Evolutionary conservation across 1,140 invertebrate genomes (phyloP), one percentile per base, ranked within the genome.

Genomic region (Manduca sexta): DNA sequence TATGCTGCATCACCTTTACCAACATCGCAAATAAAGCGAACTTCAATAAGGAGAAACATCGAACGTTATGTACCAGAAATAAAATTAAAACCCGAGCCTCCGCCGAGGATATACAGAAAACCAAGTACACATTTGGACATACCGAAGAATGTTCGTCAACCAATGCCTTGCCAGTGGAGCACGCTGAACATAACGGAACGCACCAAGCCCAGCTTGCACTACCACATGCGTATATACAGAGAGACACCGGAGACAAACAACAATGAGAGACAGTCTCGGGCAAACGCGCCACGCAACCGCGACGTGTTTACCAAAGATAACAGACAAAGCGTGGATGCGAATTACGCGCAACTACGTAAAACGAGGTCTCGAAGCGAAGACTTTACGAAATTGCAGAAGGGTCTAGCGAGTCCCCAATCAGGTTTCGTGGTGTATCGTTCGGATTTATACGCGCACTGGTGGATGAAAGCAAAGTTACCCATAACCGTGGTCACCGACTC

Each of bases 381-480:
- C 53, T 54, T 83, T 38, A 71, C 78, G 3, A 87, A 87, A 69
- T 55, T 73, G 56, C 77, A 82, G 63, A 75, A 78, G 55, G 65
- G 67, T 44, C 60, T 79, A 42, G 62, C 69, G 15, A 75, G 73
- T 56, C 60, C 61, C 45, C 72, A 72, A 52, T 58, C 60, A 10
- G 79, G 73, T 46, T 83, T 81, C 49, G 64, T 87, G 74, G 88
- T 91, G 62, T 95, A 92, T 81, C 91, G 92, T 26, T 95, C 94
- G 16, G 93, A 93, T 60, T 87, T 96, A 73, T 96, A 96, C 76
- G 94, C 94, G 52, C 94, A 96, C 85, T 96, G 94, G 94, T 95
- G 94, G 93, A 91, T 95, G 81, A 95, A 95, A 89, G 93, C 92
- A 74, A 91, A 92, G 68, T 88, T 95, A 75, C 93, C 93, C 15